Conservation (phyloP, 2,797 vertebrate species). For the Sebastes ruberrimus region DNA sequence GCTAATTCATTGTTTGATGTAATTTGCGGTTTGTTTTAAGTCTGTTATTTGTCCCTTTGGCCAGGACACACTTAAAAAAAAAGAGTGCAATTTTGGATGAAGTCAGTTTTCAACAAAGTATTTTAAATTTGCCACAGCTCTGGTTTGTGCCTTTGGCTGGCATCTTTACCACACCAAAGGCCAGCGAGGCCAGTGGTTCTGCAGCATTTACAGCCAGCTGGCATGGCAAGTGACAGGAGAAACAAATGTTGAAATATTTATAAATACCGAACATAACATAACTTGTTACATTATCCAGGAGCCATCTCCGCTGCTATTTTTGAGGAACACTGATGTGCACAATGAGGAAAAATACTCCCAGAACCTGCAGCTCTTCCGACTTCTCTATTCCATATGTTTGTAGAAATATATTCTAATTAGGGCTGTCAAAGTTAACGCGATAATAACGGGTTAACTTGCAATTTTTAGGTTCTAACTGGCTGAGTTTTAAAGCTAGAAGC, state of each 20-base stretch:
- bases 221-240: background rate
- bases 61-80: too few relatives aligned
- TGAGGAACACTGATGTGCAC: background rate
- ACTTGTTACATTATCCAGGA: background rate
- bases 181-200: background rate
- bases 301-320: background rate
- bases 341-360: background rate
- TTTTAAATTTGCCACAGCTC: conserved; percentile 4
- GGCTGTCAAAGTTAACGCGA: too few relatives aligned
- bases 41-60: background rate
- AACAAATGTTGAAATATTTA: background rate
- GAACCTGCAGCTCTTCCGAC: background rate
- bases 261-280: background rate
- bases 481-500: too few relatives aligned
- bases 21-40: background rate
- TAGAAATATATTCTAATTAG: too few relatives aligned
- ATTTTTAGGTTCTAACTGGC: too few relatives aligned
- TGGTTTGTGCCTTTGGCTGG: background rate
- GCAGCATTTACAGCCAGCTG: background rate
- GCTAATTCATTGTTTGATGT: too few relatives aligned
- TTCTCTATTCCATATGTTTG: background rate
- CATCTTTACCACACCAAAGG: background rate
- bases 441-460: too few relatives aligned
- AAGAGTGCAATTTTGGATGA: background rate
- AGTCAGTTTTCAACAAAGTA: background rate